phyloP scores from a whole-genome alignment of 1,140 invertebrate genomes.

The Brachionus rotundiformis region DNA sequence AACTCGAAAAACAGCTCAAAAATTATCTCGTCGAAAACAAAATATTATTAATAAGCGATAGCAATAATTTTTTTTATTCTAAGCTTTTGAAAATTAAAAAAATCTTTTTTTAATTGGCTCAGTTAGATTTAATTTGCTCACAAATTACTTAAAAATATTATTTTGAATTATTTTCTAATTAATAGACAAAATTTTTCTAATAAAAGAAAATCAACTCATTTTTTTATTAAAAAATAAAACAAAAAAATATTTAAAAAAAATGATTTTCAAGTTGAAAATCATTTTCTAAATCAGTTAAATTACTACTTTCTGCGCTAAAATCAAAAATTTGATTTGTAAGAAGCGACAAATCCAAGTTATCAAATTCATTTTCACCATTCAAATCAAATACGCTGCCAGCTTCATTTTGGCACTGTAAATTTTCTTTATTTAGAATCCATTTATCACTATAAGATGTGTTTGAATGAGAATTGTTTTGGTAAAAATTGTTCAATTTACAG shows the following conservation, averaged over 20 bases:
- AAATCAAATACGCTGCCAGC: background rate
- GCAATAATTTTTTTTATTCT: no score
- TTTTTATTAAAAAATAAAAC: no score
- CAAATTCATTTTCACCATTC: background rate
- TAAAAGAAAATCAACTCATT: no score
- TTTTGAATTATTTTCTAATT: no score
- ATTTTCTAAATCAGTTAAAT: conserved; percentile 4
- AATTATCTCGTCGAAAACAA: no score
- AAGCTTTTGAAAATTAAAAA: no score
- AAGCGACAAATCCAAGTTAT: background rate
- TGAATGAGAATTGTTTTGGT: background rate
- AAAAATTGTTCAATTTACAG: background rate
- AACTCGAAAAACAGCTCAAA: no score
- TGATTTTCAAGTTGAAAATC: background rate
- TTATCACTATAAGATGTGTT: background rate
- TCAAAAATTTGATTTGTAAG: background rate
- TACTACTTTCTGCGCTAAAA: conserved; percentile 9
- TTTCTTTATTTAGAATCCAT: conserved; percentile 8
- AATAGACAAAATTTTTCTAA: no score
- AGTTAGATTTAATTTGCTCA: no score
- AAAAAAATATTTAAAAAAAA: conserved; percentile 14
- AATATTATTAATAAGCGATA: no score
- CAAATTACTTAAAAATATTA: no score
- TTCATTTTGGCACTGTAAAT: background rate
- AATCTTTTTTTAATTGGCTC: no score